These are phyloP conservation scores for Mus spretus DNA, from an alignment of 2,797 vertebrate species.

Conservation along the genomic window DNA sequence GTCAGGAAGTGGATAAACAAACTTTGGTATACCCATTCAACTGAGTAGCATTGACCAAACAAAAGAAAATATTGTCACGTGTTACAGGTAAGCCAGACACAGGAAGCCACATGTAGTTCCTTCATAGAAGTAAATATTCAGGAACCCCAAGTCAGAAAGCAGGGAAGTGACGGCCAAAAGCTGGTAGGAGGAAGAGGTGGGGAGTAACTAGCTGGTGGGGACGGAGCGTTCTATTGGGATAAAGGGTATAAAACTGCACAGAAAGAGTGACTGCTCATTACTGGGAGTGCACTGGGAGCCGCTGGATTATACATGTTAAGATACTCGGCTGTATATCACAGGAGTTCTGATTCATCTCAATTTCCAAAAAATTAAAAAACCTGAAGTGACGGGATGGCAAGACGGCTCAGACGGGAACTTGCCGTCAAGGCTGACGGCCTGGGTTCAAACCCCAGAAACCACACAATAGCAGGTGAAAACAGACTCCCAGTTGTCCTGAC, in stretches of 20 bases:
- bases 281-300: background rate
- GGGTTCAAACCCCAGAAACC: background rate
- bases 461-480: background rate
- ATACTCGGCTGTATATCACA: background rate
- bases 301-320: background rate
- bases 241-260: background rate
- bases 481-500: background rate
- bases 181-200: background rate
- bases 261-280: background rate
- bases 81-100: background rate
- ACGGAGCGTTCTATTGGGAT: background rate
- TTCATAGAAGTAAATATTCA: slow-evolving; percentile 5
- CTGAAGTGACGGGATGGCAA: background rate
- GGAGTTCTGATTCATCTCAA: background rate
- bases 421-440: background rate
- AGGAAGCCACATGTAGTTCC: background rate
- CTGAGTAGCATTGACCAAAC: background rate
- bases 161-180: too few species aligned
- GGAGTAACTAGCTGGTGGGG: too few species aligned
- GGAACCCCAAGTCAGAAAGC: slow-evolving; percentile 5
- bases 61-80: background rate
- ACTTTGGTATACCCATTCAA: background rate
- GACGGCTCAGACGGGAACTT: background rate
- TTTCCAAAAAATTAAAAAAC: background rate
- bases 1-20: background rate